Percentiles rank a stretch among this genome's conserved stretches.
Conservation (phyloP, 1,140 invertebrate species). For the Nephotettix cincticeps region DNA sequence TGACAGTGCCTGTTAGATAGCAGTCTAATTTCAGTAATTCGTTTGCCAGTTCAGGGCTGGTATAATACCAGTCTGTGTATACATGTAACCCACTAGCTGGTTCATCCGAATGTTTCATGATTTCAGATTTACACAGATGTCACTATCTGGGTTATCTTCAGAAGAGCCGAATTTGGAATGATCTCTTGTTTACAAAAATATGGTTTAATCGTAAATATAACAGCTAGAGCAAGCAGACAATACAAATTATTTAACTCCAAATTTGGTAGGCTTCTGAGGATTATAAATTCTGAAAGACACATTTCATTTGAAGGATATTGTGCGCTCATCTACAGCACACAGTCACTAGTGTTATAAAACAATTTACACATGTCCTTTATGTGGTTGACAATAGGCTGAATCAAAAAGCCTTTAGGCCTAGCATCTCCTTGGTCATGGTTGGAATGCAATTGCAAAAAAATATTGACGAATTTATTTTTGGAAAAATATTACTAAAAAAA, state of each 20-base stretch:
- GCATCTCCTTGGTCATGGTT: not conserved
- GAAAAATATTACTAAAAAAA: not conserved
- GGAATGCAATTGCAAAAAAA: not conserved
- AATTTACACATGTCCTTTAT: not conserved
- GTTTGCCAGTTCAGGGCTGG: constrained; percentile 1
- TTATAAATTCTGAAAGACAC: not conserved
- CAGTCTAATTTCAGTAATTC: not conserved
- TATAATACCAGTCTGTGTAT: constrained; percentile 6
- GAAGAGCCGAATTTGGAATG: not conserved
- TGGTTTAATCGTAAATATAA: not conserved
- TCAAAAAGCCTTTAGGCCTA: constrained; percentile 3
- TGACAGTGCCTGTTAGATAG: not conserved
- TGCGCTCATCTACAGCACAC: not conserved
- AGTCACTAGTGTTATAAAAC: constrained; percentile 10
- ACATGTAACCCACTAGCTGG: not conserved
- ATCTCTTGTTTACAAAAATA: not conserved
- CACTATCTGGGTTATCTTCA: constrained; percentile 16
- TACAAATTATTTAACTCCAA: constrained; percentile 6
- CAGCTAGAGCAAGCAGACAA: not conserved
- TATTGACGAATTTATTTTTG: not conserved
- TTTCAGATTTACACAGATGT: not conserved
- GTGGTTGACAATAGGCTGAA: not conserved
- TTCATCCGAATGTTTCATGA: not conserved
- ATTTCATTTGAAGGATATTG: not conserved
- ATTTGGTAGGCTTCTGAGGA: constrained; percentile 6